A percentile compares a stretch with the other conserved stretches of the same genome.
These are phyloP conservation scores for Cyprinodon tularosa DNA, from an alignment of 2,113 vertebrate species.

Conservation along the genomic window DNA sequence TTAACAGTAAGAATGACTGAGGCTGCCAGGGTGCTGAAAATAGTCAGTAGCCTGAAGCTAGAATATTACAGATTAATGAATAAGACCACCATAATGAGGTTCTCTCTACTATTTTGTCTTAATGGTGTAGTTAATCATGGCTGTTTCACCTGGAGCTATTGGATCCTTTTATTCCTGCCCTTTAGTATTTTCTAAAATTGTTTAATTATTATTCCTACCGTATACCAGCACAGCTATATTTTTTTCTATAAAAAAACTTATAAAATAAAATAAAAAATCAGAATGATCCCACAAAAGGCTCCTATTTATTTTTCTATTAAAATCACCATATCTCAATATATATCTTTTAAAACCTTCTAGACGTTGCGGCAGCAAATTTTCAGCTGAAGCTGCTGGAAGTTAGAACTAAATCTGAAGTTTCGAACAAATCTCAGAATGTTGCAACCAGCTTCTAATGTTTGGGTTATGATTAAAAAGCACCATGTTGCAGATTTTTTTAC, in stretches of 20 bases:
- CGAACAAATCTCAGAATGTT: no score
- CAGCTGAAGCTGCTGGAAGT: no score
- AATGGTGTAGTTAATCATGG: constrained; percentile 46
- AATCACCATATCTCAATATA: background rate
- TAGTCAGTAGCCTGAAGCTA: constrained; percentile 35
- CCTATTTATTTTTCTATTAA: background rate
- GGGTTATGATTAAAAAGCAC: constrained; percentile 14
- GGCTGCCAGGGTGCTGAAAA: constrained; percentile 39
- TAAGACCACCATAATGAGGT: constrained; percentile 32
- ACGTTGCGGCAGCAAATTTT: no score
- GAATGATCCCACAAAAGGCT: background rate
- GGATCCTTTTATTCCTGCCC: constrained; percentile 9
- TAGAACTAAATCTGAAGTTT: no score
- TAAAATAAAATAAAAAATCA: background rate
- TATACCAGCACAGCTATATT: background rate
- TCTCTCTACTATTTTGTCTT: constrained; percentile 28
- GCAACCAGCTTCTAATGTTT: no score
- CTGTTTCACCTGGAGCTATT: constrained; percentile 38
- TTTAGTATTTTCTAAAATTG: background rate
- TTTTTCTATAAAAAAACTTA: background rate
- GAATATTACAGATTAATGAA: constrained; percentile 37
- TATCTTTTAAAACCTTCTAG: no score
- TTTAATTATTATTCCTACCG: background rate
- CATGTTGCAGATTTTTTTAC: constrained; percentile 6
- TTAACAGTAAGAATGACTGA: background rate